Evolutionary conservation across 2,113 vertebrate species (phyloP).

Genomic region (Hypomesus transpacificus): DNA sequence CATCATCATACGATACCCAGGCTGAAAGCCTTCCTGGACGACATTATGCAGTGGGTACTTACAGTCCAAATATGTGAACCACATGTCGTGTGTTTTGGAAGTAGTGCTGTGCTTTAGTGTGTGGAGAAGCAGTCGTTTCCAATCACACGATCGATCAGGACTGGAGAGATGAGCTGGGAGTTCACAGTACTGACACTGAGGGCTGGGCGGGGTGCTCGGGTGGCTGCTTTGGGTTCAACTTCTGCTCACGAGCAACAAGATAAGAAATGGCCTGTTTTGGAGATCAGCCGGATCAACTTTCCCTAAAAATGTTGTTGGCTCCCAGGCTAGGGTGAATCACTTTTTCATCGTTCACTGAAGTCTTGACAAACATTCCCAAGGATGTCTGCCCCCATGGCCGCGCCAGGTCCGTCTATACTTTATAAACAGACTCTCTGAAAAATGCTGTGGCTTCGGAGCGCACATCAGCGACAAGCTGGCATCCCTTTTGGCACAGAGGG

Average conservation of each 20-base stretch:
- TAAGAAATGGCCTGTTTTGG: slow-evolving; percentile 2
- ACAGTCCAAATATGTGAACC: too few relatives aligned
- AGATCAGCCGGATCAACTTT: slow-evolving; percentile 13
- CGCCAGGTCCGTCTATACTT: slow-evolving; percentile 29
- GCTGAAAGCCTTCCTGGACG: too few relatives aligned
- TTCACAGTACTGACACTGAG: too few relatives aligned
- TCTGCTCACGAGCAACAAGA: not conserved
- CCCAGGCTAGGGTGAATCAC: slow-evolving; percentile 1
- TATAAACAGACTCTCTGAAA: slow-evolving; percentile 29
- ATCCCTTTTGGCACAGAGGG: slow-evolving; percentile 18
- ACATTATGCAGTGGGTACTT: too few relatives aligned
- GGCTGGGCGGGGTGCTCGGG: too few relatives aligned
- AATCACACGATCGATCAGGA: too few relatives aligned
- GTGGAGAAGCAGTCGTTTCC: too few relatives aligned
- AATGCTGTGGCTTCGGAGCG: slow-evolving; percentile 8
- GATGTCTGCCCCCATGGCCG: slow-evolving; percentile 18
- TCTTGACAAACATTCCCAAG: slow-evolving; percentile 43
- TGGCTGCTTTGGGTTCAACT: too few relatives aligned
- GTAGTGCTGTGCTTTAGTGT: too few relatives aligned
- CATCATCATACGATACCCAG: too few relatives aligned
- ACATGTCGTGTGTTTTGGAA: too few relatives aligned
- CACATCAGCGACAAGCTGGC: slow-evolving; percentile 23
- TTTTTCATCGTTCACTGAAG: not conserved
- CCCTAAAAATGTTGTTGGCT: not conserved
- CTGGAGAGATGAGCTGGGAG: too few relatives aligned